These are phyloP conservation scores for Octodon degus DNA, from an alignment of 2,113 vertebrate genomes.

Conservation along the genomic window DNA sequence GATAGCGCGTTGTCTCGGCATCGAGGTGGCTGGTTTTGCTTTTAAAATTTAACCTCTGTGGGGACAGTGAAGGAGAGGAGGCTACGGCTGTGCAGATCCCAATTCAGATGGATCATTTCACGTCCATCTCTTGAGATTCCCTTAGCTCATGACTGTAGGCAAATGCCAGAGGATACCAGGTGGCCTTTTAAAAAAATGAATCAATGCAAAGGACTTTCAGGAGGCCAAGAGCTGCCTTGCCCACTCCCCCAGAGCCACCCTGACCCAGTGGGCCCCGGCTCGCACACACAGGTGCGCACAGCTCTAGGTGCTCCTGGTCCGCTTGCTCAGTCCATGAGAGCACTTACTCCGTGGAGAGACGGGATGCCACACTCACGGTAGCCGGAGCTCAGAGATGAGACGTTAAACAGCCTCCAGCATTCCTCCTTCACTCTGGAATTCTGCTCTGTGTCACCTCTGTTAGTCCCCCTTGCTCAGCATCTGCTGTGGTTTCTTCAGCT, in stretches of 20 bases:
- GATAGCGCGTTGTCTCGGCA: constrained; percentile 7
- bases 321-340: background rate
- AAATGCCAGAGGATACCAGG: background rate
- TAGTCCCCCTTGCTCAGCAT: background rate
- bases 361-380: background rate
- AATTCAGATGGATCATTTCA: background rate
- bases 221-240: background rate
- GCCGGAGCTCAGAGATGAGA: background rate
- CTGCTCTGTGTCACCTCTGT: background rate
- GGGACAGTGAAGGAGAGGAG: background rate
- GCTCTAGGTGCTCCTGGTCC: background rate
- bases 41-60: constrained; percentile 67
- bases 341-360: background rate
- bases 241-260: background rate
- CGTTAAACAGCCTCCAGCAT: background rate
- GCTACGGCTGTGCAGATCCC: constrained; percentile 4
- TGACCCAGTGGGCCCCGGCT: background rate
- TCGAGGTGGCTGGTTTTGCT: constrained; percentile 54
- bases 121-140: background rate
- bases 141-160: background rate
- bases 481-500: background rate
- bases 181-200: background rate
- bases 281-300: background rate
- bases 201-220: background rate
- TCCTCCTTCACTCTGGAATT: background rate